These are phyloP conservation scores for Selene dorsalis DNA, from an alignment of 2,797 vertebrate species.

Conservation along the genomic window DNA sequence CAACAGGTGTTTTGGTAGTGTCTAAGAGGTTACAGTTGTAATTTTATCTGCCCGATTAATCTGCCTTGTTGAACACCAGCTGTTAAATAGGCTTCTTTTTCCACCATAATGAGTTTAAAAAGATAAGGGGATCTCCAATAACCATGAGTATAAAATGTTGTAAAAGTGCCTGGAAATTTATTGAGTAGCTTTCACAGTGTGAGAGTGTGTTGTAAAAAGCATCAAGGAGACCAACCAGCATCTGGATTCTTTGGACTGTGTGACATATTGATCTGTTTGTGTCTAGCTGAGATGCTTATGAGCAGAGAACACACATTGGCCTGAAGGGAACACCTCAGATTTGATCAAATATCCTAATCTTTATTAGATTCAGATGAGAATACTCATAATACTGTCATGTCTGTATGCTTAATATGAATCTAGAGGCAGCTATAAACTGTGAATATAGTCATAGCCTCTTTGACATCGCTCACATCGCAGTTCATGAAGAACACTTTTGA, in stretches of 20 bases:
- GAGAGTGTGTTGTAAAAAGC: not conserved
- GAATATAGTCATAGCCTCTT: too few relatives aligned
- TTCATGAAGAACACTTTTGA: too few relatives aligned
- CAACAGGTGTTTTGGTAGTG: conserved; percentile 44
- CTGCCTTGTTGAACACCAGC: conserved; percentile 29
- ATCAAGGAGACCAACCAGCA: conserved; percentile 15
- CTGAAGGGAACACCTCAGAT: too few relatives aligned
- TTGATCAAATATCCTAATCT: too few relatives aligned
- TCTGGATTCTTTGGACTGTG: not conserved
- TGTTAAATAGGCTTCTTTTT: conserved; percentile 25
- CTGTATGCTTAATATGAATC: not conserved
- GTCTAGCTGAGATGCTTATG: not conserved
- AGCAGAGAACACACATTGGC: not conserved
- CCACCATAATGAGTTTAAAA: conserved; percentile 8
- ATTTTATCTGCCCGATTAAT: conserved; percentile 41
- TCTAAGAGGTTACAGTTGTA: conserved; percentile 14
- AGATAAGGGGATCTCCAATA: conserved; percentile 29
- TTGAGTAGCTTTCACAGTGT: conserved; percentile 21
- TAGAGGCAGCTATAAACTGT: not conserved
- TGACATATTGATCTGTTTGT: not conserved
- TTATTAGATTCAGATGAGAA: too few relatives aligned
- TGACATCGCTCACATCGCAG: too few relatives aligned
- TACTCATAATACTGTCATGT: not conserved
- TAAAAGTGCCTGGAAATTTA: conserved; percentile 14
- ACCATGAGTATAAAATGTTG: conserved; percentile 32